Base-by-base conservation (phyloP, 2,113 vertebrate species). In the Poecilia latipinna region DNA sequence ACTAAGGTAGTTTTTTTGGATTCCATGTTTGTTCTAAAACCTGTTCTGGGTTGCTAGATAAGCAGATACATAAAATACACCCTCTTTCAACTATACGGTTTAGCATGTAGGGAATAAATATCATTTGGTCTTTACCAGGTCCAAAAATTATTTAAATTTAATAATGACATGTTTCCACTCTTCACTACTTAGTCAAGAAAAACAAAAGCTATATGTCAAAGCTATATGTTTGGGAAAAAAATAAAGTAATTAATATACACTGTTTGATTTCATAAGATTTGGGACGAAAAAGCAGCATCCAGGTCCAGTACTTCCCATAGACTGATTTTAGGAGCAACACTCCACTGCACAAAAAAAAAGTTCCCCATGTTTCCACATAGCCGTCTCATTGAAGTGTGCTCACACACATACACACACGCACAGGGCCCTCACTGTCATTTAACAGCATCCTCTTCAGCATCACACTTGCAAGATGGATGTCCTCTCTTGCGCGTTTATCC, bases 381-480 rank as follows among this genome's bases (percentile, higher is more conserved):
- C 76, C 73, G 61, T 68, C 37, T 70, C 65, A 65, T 44, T 32
- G 75, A 79, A 63, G 54, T 66, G 29, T 28, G 19, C 78, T 12
- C 75, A 31, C 77, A 71, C 74, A 61, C 69, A 79, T 65, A 61
- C 70, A 62, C 82, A 68, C 82, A 82, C 73, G 73, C 72, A 70
- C 26, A 60, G 63, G 76, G 57, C 82, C 67, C 76, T 87, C 72
- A 37, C 90, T 93, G 93, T 93, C 93, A 94, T 89, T 90, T 91
- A 89, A 88, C 92, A 83, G 88, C 92, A 91, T 92, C 90, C 92
- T 86, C 90, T 91, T 91, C 92, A 88, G 89, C 85, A 83, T 77
- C 89, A 86, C 85, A 77, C 91, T 88, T 88, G 86, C 90, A 94
- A 93, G 93, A 94, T 94, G 92, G 94, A 94, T 94, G 92, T 91